Evolutionary conservation across 2,888 invertebrate genomes (phyloP).

Genomic region (Drosophila setosimentum): DNA sequence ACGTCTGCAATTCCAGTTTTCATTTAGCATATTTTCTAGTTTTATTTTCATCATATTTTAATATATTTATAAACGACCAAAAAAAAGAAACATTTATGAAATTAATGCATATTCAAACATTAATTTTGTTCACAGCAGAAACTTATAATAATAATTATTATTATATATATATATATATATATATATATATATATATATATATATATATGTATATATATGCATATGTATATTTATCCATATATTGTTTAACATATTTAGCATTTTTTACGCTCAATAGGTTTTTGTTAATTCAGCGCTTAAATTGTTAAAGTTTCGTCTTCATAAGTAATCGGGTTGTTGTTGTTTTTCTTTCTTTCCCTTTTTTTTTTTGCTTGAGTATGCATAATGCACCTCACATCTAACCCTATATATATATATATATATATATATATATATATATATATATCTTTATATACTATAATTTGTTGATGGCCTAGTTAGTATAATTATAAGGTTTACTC

Average conservation of each 20-base stretch:
- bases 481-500: constrained; percentile 49
- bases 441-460: constrained; percentile 48
- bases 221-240: constrained; percentile 17
- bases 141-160: constrained; percentile 41
- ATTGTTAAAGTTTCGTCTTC: constrained; percentile 40
- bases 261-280: constrained; percentile 44
- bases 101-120: constrained; percentile 54
- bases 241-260: constrained; percentile 30
- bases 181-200: constrained; percentile 15
- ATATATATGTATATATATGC: constrained; percentile 15
- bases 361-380: constrained; percentile 6
- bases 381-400: constrained; percentile 8
- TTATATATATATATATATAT: constrained; percentile 16
- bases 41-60: constrained; percentile 35
- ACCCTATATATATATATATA: constrained; percentile 22
- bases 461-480: constrained; percentile 74
- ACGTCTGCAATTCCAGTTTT: constrained; percentile 28
- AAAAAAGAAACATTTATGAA: constrained; percentile 32
- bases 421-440: constrained; percentile 22
- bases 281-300: constrained; percentile 53
- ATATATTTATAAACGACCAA: constrained; percentile 26
- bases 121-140: constrained; percentile 64
- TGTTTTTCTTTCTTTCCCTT: background rate
- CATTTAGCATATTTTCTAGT: constrained; percentile 41
- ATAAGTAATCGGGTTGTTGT: constrained; percentile 42